Percentiles rank a stretch among this genome's conserved stretches.
These are phyloP conservation scores for Atractosteus spatula DNA, from an alignment of 2,113 vertebrate species.

Conservation along the genomic window DNA sequence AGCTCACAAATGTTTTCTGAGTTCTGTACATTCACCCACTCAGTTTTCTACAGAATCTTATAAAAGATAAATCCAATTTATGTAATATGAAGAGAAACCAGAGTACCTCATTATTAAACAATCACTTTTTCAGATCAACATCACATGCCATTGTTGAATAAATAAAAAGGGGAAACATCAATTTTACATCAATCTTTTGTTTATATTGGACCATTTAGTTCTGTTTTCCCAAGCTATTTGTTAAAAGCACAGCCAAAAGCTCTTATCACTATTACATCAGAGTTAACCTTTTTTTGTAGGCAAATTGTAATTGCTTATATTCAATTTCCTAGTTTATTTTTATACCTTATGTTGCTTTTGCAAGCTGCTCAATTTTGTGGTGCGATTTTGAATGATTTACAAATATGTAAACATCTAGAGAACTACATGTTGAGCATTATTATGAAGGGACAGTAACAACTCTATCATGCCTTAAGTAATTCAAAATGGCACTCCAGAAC, in stretches of 20 bases:
- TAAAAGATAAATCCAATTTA: background rate
- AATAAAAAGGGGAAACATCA: background rate
- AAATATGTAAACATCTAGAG: too few relatives aligned
- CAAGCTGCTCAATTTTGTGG: too few relatives aligned
- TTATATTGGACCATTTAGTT: conserved; percentile 8
- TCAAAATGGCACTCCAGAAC: conserved; percentile 26
- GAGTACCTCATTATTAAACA: background rate
- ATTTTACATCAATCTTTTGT: background rate
- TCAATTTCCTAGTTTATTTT: too few relatives aligned
- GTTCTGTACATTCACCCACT: background rate
- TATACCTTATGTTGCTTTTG: too few relatives aligned
- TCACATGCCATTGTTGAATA: background rate
- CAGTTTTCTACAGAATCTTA: background rate
- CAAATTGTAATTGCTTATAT: background rate
- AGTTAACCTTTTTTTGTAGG: background rate
- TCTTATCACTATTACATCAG: conserved; percentile 9
- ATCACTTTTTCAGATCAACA: too few relatives aligned
- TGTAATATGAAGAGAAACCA: background rate
- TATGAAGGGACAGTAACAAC: too few relatives aligned
- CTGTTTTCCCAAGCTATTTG: conserved; percentile 6
- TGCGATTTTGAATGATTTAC: too few relatives aligned
- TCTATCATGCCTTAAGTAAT: too few relatives aligned
- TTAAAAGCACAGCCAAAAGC: conserved; percentile 3
- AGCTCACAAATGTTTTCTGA: too few relatives aligned
- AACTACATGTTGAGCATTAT: too few relatives aligned